These are phyloP conservation scores for Meda fulgida DNA, from an alignment of 2,797 vertebrate genomes.

Conservation along the genomic window DNA sequence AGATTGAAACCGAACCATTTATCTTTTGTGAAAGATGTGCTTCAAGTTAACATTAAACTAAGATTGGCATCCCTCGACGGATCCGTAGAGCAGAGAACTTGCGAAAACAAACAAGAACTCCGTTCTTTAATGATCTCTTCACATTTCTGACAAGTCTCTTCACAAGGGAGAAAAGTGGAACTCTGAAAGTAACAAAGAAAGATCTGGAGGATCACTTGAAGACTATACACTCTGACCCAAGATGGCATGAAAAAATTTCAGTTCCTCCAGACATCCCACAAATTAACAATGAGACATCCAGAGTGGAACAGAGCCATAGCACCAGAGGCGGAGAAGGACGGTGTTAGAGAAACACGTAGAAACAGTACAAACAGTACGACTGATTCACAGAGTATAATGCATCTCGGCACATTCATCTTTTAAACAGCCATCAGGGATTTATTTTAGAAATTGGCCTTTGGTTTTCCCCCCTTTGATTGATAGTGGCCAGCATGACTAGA, in stretches of 20 bases:
- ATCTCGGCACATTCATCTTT: neutral
- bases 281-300: neutral
- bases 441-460: neutral
- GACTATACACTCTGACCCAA: too few relatives aligned
- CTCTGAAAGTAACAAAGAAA: too few relatives aligned
- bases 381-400: constrained; percentile 23
- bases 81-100: too few relatives aligned
- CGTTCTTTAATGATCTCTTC: too few relatives aligned
- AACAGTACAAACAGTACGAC: neutral
- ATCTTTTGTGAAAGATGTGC: neutral
- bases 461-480: neutral
- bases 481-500: neutral
- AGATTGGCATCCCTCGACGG: too few relatives aligned
- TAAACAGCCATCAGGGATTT: constrained; percentile 8
- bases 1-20: neutral
- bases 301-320: constrained; percentile 11
- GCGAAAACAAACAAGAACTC: too few relatives aligned
- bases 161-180: too few relatives aligned
- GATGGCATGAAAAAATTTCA: too few relatives aligned
- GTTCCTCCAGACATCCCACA: too few relatives aligned
- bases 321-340: constrained; percentile 17
- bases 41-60: too few relatives aligned
- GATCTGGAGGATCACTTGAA: too few relatives aligned
- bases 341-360: neutral
- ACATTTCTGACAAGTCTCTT: too few relatives aligned